A percentile compares a stretch with the other conserved stretches of the same genome.
These are phyloP conservation scores for Silurus glanis DNA, from an alignment of 2,113 vertebrate species.

Conservation along the genomic window DNA sequence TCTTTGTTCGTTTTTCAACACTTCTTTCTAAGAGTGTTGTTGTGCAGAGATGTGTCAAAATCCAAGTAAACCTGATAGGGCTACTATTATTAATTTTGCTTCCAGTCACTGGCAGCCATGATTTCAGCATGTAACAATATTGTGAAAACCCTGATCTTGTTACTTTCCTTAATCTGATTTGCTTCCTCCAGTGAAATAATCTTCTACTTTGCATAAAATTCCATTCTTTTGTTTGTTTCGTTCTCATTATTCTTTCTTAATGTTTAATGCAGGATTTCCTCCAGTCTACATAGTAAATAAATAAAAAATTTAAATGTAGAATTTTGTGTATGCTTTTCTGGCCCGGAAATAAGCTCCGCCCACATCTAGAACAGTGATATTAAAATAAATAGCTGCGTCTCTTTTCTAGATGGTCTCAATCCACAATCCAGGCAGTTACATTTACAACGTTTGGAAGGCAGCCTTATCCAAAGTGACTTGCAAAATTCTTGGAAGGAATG, in stretches of 20 bases:
- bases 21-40: background rate
- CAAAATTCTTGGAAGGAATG: no score
- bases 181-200: background rate
- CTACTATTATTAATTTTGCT: background rate
- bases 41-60: background rate
- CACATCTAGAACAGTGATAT: background rate
- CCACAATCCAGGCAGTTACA: no score
- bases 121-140: background rate
- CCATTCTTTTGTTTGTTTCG: background rate
- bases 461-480: no score
- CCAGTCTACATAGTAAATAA: background rate
- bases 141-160: background rate
- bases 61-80: background rate
- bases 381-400: background rate
- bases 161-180: background rate
- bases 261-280: background rate
- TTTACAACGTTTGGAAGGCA: no score
- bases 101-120: background rate
- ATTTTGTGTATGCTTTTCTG: background rate
- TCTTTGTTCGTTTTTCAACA: background rate
- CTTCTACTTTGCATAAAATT: background rate
- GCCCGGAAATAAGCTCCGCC: background rate
- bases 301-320: background rate
- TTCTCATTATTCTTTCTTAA: background rate
- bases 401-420: background rate